phyloP scores from a whole-genome alignment of 2,113 vertebrate species.

The Vulpes ferrilata region DNA sequence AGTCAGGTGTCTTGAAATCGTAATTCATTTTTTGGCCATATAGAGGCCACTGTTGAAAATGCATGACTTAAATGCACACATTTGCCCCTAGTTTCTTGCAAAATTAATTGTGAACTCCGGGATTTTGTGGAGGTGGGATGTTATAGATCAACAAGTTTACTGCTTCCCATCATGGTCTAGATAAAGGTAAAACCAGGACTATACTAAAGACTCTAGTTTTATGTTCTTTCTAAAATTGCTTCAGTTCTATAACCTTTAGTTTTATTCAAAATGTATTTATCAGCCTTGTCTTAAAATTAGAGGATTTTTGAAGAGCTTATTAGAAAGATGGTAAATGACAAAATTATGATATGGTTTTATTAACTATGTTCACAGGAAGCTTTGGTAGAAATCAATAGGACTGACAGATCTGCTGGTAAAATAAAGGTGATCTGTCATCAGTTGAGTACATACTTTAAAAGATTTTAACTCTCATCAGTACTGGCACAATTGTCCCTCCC shows the following conservation, averaged over 20 bases:
- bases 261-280: background rate
- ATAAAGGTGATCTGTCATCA: background rate
- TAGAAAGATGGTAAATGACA: conserved; percentile 21
- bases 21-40: background rate
- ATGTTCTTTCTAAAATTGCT: background rate
- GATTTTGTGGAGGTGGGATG: background rate
- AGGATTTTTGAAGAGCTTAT: background rate
- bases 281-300: conserved; percentile 36
- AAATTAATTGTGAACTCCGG: background rate
- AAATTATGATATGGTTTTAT: background rate
- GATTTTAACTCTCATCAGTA: background rate
- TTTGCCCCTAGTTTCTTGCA: background rate
- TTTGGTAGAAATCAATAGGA: conserved; percentile 19
- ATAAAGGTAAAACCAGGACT: background rate
- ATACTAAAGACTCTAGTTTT: background rate
- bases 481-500: background rate
- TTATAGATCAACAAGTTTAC: background rate
- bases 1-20: background rate
- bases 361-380: background rate
- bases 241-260: background rate
- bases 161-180: background rate
- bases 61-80: background rate
- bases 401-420: background rate
- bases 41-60: conserved; percentile 17
- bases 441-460: background rate